phyloP scores from a whole-genome alignment of 1,140 invertebrate species.

The Ganaspis sp. region DNA sequence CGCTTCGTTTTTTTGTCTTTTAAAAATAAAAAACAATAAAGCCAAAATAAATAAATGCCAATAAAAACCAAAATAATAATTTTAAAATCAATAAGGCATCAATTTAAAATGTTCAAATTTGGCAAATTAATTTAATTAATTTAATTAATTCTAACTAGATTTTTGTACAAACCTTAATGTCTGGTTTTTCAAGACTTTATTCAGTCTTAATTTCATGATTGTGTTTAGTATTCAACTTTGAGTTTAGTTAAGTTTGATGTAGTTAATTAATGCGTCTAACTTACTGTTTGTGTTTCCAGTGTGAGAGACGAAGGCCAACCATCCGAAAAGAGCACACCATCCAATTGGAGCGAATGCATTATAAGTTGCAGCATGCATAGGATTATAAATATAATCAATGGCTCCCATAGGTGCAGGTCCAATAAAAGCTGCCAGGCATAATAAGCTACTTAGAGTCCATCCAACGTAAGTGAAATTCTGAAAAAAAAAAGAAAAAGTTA shows the following conservation, averaged over 20 bases:
- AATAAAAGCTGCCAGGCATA: conserved; percentile 78
- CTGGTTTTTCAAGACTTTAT: no score
- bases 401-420: conserved; percentile 82
- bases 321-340: conserved; percentile 82
- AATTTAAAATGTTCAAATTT: no score
- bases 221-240: no score
- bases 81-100: no score
- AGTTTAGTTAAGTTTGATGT: no score
- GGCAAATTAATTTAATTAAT: no score
- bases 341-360: conserved; percentile 84
- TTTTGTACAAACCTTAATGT: no score
- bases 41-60: no score
- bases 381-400: conserved; percentile 81
- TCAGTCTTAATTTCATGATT: no score
- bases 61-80: no score
- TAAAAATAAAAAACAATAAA: no score
- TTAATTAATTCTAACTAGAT: no score
- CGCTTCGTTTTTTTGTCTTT: conserved; percentile 10
- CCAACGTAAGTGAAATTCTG: conserved; percentile 78
- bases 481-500: conserved; percentile 49
- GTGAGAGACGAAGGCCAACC: conserved; percentile 81
- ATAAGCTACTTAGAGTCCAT: conserved; percentile 75
- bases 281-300: conserved; percentile 79
- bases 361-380: conserved; percentile 81
- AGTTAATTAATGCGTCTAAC: conserved; percentile 32